Percentiles rank a stretch among this genome's conserved stretches.
Evolutionary conservation across 2,113 vertebrate species (phyloP).

Genomic region (Rhizomys pruinosus): DNA sequence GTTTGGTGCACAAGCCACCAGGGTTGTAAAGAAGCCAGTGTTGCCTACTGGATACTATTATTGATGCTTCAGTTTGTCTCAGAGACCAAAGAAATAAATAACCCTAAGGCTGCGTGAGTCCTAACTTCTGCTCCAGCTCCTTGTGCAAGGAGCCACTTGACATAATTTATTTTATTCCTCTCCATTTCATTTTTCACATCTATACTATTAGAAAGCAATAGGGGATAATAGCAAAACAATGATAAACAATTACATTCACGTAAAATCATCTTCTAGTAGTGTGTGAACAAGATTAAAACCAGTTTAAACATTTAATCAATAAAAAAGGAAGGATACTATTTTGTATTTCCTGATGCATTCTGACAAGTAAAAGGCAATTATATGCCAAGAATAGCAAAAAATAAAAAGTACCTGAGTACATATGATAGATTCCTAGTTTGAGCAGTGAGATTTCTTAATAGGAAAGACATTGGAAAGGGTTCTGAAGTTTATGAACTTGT

Average conservation of each 20-base stretch:
- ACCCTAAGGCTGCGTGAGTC: background rate
- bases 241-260: conserved; percentile 53
- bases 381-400: conserved; percentile 57
- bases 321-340: conserved; percentile 53
- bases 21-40: conserved; percentile 43
- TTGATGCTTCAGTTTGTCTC: conserved; percentile 43
- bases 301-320: conserved; percentile 75
- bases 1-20: background rate
- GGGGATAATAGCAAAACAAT: conserved; percentile 61
- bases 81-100: conserved; percentile 24
- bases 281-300: conserved; percentile 47
- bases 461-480: conserved; percentile 64
- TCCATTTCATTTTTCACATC: conserved; percentile 43
- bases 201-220: conserved; percentile 54
- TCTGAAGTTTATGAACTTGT: conserved; percentile 77
- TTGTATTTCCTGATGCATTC: conserved; percentile 61
- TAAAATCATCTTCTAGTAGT: conserved; percentile 65
- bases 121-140: conserved; percentile 35
- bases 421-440: conserved; percentile 52
- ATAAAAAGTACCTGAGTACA: background rate
- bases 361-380: conserved; percentile 64
- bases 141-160: conserved; percentile 49
- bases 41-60: conserved; percentile 7
- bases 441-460: conserved; percentile 69
- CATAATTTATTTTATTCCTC: background rate